Conservation (phyloP, 2,113 vertebrate genomes). For the Tauraco erythrolophus region DNA sequence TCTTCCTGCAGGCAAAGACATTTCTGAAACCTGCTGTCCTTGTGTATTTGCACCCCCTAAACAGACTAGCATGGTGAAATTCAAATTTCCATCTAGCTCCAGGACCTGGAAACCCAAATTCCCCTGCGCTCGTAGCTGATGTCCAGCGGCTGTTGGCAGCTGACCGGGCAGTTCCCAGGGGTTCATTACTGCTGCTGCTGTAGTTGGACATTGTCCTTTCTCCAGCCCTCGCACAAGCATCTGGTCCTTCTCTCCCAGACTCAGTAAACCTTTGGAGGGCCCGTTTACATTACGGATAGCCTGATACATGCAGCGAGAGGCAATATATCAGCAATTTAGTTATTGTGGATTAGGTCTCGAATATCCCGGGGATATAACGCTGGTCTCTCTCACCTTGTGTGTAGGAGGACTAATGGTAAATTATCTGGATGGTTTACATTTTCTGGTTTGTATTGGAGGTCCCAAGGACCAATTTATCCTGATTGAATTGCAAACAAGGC, state of each 20-base stretch:
- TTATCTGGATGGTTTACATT: slow-evolving; percentile 77
- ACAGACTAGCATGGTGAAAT: not conserved
- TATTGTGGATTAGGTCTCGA: slow-evolving; percentile 59
- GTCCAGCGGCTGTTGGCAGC: not conserved
- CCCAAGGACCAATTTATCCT: slow-evolving; percentile 71
- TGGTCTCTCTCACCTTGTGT: slow-evolving; percentile 56
- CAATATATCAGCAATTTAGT: slow-evolving; percentile 64
- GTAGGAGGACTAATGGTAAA: slow-evolving; percentile 66
- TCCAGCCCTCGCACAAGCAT: slow-evolving; percentile 12
- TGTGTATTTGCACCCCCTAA: not conserved
- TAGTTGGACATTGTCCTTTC: not conserved
- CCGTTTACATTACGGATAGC: slow-evolving; percentile 62
- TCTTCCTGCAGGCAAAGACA: not conserved
- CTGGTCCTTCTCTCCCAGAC: slow-evolving; percentile 60
- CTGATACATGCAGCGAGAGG: slow-evolving; percentile 13
- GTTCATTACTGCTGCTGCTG: not conserved
- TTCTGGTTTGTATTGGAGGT: slow-evolving; percentile 61
- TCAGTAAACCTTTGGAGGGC: slow-evolving; percentile 60
- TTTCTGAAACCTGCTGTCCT: not conserved
- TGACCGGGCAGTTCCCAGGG: not conserved
- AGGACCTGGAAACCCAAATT: not conserved
- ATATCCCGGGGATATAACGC: slow-evolving; percentile 32
- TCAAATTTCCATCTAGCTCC: not conserved
- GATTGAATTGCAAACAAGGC: slow-evolving; percentile 68
- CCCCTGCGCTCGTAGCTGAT: not conserved